phyloP scores from a whole-genome alignment of 1,140 invertebrate species.

The Drosophila sucinea region DNA sequence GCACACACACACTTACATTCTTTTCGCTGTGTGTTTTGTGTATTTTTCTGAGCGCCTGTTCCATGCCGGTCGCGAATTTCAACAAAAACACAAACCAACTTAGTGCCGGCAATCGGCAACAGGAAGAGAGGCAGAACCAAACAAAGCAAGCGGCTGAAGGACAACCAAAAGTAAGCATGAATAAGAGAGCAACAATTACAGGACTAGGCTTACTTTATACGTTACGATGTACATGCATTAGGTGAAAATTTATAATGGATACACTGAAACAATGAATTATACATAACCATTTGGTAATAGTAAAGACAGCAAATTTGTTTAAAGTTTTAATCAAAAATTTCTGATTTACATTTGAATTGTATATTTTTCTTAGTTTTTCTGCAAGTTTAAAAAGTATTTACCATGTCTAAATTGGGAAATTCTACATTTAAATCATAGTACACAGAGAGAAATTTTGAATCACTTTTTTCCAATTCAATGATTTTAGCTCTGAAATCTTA shows the following conservation, averaged over 20 bases:
- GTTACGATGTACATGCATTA: not conserved
- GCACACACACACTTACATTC: conserved; percentile 33
- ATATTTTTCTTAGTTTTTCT: no score
- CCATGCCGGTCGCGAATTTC: conserved; percentile 74
- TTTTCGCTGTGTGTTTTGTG: conserved; percentile 35
- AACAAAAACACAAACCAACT: conserved; percentile 79
- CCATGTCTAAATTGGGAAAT: no score
- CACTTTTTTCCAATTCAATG: no score
- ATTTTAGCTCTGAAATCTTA: no score
- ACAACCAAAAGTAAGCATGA: not conserved
- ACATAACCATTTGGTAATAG: not conserved
- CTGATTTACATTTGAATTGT: no score
- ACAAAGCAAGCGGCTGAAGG: not conserved
- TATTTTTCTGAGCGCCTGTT: conserved; percentile 73
- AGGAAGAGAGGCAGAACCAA: not conserved
- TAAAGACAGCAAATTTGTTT: no score
- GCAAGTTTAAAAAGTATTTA: no score
- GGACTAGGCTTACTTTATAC: not conserved
- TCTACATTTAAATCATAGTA: no score
- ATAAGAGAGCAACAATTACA: conserved; percentile 5
- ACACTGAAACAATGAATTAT: not conserved
- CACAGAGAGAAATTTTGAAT: no score
- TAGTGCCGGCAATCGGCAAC: conserved; percentile 8
- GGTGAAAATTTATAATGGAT: not conserved
- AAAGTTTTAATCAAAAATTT: no score